Conservation (phyloP, 2,797 vertebrate genomes). For the Aphelocoma californica region DNA sequence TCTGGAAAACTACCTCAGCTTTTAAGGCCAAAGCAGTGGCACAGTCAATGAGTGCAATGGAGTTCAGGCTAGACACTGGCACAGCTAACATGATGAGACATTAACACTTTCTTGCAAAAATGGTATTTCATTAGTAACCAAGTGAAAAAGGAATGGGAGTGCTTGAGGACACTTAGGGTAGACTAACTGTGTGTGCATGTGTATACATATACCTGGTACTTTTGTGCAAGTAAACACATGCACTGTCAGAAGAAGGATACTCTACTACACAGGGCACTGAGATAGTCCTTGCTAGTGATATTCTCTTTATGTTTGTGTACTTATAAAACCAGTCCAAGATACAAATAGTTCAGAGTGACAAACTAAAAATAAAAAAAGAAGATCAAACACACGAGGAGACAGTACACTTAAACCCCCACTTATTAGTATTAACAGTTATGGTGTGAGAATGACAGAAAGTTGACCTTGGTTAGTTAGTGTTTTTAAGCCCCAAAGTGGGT, state of each 20-base stretch:
- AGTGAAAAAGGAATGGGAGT: not conserved
- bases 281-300: not conserved
- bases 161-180: not conserved
- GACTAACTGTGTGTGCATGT: not conserved
- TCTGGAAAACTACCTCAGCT: not conserved
- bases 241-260: not conserved
- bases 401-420: not conserved
- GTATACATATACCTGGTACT: not conserved
- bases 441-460: not conserved
- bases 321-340: not conserved
- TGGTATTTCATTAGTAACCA: not conserved
- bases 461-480: not conserved
- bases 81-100: not conserved
- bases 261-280: not conserved
- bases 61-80: not conserved
- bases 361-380: not conserved
- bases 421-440: conserved; percentile 44
- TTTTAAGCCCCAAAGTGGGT: conserved; percentile 2
- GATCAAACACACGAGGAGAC: not conserved
- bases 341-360: not conserved
- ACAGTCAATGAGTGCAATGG: not conserved
- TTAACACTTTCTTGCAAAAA: not conserved
- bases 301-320: not conserved
- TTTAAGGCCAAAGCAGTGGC: not conserved
- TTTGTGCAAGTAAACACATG: not conserved